Conservation (phyloP, 2,888 invertebrate genomes). For the Drosophila atroscutellata region DNA sequence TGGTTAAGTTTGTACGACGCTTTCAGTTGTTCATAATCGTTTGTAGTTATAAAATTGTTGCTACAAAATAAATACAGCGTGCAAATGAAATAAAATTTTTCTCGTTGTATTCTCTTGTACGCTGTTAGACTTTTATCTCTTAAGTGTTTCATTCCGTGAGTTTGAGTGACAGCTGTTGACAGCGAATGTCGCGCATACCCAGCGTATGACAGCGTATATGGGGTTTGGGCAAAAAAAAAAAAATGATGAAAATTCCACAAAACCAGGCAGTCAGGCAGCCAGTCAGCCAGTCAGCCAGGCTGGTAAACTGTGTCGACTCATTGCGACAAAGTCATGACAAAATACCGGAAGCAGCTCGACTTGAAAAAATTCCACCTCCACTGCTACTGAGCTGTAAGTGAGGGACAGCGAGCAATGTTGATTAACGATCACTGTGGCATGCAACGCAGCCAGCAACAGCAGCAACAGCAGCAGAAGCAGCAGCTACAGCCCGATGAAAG, state of each 20-base stretch:
- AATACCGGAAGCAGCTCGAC: conserved; percentile 54
- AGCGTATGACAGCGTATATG: conserved; percentile 42
- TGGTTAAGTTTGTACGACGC: background rate
- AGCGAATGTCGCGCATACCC: conserved; percentile 58
- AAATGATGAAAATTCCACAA: conserved; percentile 50
- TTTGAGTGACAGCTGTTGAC: conserved; percentile 49
- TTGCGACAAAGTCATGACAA: conserved; percentile 52
- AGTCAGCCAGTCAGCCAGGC: conserved; percentile 7
- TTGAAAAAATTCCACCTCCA: conserved; percentile 20
- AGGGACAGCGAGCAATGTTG: conserved; percentile 42
- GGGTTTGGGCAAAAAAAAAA: conserved; percentile 25
- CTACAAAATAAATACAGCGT: background rate
- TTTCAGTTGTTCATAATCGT: conserved; percentile 4
- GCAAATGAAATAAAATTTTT: background rate
- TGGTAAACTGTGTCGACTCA: conserved; percentile 47
- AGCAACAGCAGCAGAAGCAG: background rate
- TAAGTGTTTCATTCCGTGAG: conserved; percentile 30
- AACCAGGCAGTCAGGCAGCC: conserved; percentile 1
- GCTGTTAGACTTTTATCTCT: background rate
- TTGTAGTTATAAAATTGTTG: background rate
- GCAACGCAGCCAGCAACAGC: conserved; percentile 14
- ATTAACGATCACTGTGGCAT: conserved; percentile 60
- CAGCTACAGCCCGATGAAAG: conserved; percentile 27
- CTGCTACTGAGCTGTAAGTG: conserved; percentile 14
- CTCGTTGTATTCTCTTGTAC: background rate